Evolutionary conservation across 2,113 vertebrate species (phyloP).

Genomic region (Calyptomena viridis): DNA sequence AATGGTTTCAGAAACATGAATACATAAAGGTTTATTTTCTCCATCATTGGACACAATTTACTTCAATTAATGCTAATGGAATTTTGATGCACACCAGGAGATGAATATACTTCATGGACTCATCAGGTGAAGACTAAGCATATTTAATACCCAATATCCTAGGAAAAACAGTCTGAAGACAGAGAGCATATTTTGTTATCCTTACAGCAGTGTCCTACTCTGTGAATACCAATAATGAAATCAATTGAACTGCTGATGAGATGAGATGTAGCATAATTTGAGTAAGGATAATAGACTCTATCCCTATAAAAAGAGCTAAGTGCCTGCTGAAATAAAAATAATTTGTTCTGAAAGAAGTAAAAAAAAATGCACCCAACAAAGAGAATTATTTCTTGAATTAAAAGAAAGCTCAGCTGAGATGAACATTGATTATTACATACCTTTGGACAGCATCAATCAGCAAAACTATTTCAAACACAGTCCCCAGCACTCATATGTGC

Average conservation of each 20-base stretch:
- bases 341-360: neutral
- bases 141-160: neutral
- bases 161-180: neutral
- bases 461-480: neutral
- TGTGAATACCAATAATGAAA: neutral
- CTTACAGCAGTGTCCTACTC: neutral
- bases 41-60: neutral
- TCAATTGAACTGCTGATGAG: neutral
- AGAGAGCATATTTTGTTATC: neutral
- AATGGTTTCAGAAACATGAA: constrained; percentile 23
- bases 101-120: neutral
- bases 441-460: neutral
- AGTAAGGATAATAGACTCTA: neutral
- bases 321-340: neutral
- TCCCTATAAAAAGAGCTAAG: neutral
- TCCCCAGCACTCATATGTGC: neutral
- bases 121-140: neutral
- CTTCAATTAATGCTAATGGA: constrained; percentile 25
- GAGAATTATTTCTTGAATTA: neutral
- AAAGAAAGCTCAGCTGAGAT: neutral
- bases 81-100: neutral
- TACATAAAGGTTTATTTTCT: neutral
- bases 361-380: neutral
- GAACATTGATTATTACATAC: neutral
- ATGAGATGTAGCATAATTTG: neutral